Evolutionary conservation across 2,113 vertebrate species (phyloP).

Genomic region (Terrapene triunguis): DNA sequence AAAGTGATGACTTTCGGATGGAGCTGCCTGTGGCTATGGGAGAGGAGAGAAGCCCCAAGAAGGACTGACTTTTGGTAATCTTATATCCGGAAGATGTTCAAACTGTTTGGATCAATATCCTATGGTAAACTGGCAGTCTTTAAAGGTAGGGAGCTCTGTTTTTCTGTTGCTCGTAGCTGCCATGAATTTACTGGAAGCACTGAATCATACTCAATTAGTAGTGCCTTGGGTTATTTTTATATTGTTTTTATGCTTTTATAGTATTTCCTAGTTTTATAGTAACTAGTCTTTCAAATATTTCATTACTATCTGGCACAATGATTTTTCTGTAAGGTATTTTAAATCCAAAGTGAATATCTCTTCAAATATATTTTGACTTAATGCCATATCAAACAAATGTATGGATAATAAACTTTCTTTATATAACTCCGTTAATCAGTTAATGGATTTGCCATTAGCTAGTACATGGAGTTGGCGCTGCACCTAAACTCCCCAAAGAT

Average conservation of each 20-base stretch:
- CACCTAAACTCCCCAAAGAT: slow-evolving; percentile 30
- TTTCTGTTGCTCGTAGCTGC: slow-evolving; percentile 48
- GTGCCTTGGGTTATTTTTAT: slow-evolving; percentile 41
- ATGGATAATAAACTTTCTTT: slow-evolving; percentile 51
- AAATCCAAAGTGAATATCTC: slow-evolving; percentile 23
- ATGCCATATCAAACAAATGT: slow-evolving; percentile 56
- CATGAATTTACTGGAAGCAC: slow-evolving; percentile 58
- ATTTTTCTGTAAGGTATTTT: slow-evolving; percentile 27
- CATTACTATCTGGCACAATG: neutral
- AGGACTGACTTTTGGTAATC: neutral
- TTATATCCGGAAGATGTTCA: neutral
- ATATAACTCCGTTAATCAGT: slow-evolving; percentile 54
- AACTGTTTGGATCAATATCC: slow-evolving; percentile 35
- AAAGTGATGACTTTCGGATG: neutral
- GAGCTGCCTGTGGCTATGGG: neutral
- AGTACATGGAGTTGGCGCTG: slow-evolving; percentile 39
- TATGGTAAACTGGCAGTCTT: slow-evolving; percentile 44
- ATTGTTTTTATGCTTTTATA: neutral
- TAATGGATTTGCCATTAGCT: slow-evolving; percentile 64
- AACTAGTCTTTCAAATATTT: slow-evolving; percentile 8
- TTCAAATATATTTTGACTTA: slow-evolving; percentile 39
- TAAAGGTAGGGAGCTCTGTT: slow-evolving; percentile 27
- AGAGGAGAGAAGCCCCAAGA: neutral
- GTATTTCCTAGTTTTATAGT: slow-evolving; percentile 40
- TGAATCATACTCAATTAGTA: slow-evolving; percentile 38